phyloP scores from a whole-genome alignment of 2,888 invertebrate species.

The Dynastes hyllus region DNA sequence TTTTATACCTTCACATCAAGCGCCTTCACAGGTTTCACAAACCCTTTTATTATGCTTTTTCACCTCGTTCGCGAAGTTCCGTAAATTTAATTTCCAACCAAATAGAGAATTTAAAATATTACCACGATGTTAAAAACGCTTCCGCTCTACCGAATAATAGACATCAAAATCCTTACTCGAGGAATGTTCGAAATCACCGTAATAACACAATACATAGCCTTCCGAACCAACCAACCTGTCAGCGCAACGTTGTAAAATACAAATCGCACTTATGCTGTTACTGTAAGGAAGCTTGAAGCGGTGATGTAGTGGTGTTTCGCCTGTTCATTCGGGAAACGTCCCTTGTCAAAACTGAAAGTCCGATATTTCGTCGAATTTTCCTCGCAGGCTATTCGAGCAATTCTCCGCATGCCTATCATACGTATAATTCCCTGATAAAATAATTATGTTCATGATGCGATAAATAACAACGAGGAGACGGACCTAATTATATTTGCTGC shows the following conservation, averaged over 20 bases:
- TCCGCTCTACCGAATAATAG: slow-evolving; percentile 10
- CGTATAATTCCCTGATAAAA: background rate
- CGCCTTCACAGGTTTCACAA: too few species aligned
- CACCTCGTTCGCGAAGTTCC: too few species aligned
- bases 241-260: slow-evolving; percentile 5
- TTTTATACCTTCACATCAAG: too few species aligned
- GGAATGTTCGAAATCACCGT: background rate
- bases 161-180: slow-evolving; percentile 7
- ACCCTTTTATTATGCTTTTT: too few species aligned
- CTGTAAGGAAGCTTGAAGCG: background rate
- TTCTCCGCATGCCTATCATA: background rate
- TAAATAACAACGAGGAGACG: background rate
- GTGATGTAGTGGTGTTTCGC: background rate
- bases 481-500: background rate
- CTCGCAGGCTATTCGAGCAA: background rate
- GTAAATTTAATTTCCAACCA: slow-evolving; percentile 8
- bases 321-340: background rate
- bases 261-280: slow-evolving; percentile 7
- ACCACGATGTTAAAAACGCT: background rate
- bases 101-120: slow-evolving; percentile 5
- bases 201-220: background rate
- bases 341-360: slow-evolving; percentile 14
- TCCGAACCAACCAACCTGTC: slow-evolving; percentile 3
- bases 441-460: background rate
- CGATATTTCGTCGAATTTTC: slow-evolving; percentile 7